These are phyloP conservation scores for Drosophila kanapiae DNA, from an alignment of 1,140 invertebrate genomes.

Conservation along the genomic window DNA sequence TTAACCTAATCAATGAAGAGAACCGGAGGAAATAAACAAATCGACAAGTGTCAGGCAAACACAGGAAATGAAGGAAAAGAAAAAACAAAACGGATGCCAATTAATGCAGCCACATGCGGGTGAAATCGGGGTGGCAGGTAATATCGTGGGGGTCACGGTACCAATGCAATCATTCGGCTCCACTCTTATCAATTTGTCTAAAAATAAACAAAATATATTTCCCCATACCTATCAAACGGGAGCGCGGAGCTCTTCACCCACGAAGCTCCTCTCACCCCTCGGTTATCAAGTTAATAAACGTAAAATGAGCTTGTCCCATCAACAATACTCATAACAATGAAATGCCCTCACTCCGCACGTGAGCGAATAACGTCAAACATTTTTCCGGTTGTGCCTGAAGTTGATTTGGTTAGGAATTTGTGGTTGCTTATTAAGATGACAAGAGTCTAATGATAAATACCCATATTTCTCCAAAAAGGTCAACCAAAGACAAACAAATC, in stretches of 20 bases:
- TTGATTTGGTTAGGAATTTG: background rate
- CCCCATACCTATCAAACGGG: constrained; percentile 3
- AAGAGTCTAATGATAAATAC: too few species aligned
- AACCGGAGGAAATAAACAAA: constrained; percentile 30
- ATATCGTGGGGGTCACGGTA: constrained; percentile 13
- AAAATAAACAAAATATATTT: constrained; percentile 43
- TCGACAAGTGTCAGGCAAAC: constrained; percentile 41
- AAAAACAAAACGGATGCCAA: constrained; percentile 17
- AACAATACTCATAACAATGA: constrained; percentile 49
- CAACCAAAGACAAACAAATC: too few species aligned
- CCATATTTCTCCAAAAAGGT: too few species aligned
- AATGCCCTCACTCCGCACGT: constrained; percentile 25
- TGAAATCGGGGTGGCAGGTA: background rate
- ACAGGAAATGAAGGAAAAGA: constrained; percentile 34
- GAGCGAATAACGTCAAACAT: background rate
- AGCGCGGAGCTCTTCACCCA: background rate
- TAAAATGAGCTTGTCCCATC: constrained; percentile 50
- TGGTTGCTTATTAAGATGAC: constrained; percentile 1
- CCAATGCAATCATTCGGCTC: background rate
- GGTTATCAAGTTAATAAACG: constrained; percentile 52
- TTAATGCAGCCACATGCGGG: constrained; percentile 17
- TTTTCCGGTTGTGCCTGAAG: constrained; percentile 6
- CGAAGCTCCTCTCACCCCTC: background rate
- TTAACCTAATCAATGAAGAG: constrained; percentile 28
- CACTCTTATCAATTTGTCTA: constrained; percentile 8